Evolutionary conservation across 2,113 vertebrate species (phyloP).

Genomic region (Elanus axillaris): DNA sequence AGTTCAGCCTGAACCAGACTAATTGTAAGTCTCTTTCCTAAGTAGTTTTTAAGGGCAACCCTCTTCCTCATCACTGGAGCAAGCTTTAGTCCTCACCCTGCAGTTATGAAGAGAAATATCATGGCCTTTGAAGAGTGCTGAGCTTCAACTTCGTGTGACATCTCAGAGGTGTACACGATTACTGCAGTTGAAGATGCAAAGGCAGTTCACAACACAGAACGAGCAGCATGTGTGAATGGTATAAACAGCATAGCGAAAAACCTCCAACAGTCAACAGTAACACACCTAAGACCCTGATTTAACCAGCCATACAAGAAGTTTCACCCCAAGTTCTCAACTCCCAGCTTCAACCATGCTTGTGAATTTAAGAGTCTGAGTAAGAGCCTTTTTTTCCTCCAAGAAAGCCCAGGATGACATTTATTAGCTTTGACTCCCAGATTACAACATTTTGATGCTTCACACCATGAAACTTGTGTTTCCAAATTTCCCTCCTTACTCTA

Average conservation of each 20-base stretch:
- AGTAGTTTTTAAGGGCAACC: background rate
- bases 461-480: background rate
- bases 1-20: background rate
- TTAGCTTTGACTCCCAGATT: background rate
- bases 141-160: background rate
- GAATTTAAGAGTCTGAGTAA: background rate
- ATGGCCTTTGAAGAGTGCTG: background rate
- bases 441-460: background rate
- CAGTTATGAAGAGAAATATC: background rate
- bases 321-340: background rate
- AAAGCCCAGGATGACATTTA: background rate
- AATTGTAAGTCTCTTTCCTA: background rate
- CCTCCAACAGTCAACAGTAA: background rate
- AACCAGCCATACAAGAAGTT: background rate
- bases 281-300: background rate
- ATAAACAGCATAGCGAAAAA: background rate
- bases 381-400: background rate
- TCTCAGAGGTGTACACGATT: background rate
- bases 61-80: background rate
- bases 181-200: background rate
- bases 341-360: background rate
- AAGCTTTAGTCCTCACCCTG: background rate
- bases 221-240: background rate
- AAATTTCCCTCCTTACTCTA: background rate
- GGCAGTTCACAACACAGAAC: background rate